A percentile compares a stretch with the other conserved stretches of the same genome.
These are phyloP conservation scores for Nephrotoma guestfalica DNA, from an alignment of 2,888 invertebrate genomes.

Conservation along the genomic window DNA sequence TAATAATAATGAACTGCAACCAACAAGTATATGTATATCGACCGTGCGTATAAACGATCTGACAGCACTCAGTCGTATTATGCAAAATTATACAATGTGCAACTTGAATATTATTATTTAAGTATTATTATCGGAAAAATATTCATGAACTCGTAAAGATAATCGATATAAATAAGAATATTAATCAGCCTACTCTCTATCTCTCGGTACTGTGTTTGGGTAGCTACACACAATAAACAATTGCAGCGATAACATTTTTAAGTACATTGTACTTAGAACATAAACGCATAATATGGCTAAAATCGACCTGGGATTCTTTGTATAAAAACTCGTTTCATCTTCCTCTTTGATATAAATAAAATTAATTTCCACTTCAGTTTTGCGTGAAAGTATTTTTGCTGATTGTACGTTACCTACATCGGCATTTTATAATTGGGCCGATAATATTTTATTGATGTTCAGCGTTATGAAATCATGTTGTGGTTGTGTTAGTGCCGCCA, in stretches of 20 bases:
- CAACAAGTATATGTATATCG: background rate
- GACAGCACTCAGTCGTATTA: background rate
- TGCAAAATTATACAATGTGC: background rate
- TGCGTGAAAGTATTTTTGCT: background rate
- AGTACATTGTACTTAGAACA: background rate
- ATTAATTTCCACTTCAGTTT: background rate
- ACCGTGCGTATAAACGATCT: background rate
- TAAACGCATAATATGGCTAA: background rate
- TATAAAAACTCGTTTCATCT: background rate
- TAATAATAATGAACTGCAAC: background rate
- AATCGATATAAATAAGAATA: background rate
- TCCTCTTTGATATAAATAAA: background rate
- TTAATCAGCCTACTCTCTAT: background rate
- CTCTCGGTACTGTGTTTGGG: background rate
- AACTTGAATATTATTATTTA: background rate
- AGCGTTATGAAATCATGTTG: no score
- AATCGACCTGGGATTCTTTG: background rate
- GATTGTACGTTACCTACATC: background rate
- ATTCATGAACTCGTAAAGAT: background rate
- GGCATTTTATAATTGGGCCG: background rate
- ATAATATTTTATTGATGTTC: background rate
- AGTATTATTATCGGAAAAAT: background rate
- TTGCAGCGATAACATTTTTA: background rate
- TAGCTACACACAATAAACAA: background rate
- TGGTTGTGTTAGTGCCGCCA: no score